Evolutionary conservation across 2,113 vertebrate species (phyloP), one percentile per base, ranked within the genome.

Genomic region (Tetraodon nigroviridis): DNA sequence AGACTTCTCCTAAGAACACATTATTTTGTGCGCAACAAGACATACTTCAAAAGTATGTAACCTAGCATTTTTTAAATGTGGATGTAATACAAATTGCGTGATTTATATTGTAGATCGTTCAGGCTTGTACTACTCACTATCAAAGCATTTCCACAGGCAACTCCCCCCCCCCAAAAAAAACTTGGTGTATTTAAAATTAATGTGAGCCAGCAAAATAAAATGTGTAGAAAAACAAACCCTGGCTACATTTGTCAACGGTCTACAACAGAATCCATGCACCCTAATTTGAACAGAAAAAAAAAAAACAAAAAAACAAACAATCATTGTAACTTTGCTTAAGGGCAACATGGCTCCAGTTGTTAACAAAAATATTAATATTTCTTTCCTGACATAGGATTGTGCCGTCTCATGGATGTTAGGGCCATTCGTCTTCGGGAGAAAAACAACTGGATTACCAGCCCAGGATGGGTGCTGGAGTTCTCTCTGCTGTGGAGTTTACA

Each of bases 161-260:
- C 4, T 37, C 8, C 8, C 29, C 29, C 24, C 24, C 24, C 24
- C 24, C 24, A 27, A 27, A 37, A 32, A 32, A 2, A 37, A 37
- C 32, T 61, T 75, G 67, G 56, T 71, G 55, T 64, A 52, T 75
- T 75, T 75, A 65, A 60, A 67, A 74, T 67, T 82, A 75, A 84
- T 76, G 68, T 77, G 64, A 71, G 51, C 82, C 67, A 80, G 61
- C 66, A 53, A 75, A 67, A 61, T 64, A 84, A 69, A 44, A 37
- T 37, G 8, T 10, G 1, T 37, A 37, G 32, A 37, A 37, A 37
- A 37, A 37, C 42, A 44, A 6, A 44, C 32, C 3, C 32, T 12
- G 14, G 16, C 42, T 44, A 3, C 13, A 17, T 44, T 44, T 44
- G 42, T 44, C 32, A 37, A 37, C 32, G 12, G 24, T 4, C 24